Percentiles rank a stretch among this genome's conserved stretches.
Conservation (phyloP, 1,140 invertebrate species). For the Euura lappo region DNA sequence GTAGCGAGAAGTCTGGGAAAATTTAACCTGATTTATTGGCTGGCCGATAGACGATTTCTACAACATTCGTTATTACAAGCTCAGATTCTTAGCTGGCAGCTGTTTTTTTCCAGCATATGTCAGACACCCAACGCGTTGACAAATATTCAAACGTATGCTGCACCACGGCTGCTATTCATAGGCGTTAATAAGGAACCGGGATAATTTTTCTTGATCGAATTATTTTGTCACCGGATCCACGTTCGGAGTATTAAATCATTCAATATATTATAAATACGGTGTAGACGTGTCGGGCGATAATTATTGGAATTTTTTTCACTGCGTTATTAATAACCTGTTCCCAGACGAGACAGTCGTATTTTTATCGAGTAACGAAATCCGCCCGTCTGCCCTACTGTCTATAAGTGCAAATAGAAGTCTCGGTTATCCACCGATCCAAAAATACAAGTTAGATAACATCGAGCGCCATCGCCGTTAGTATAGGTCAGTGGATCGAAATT, state of each 20-base stretch:
- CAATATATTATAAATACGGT: neutral
- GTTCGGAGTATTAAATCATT: neutral
- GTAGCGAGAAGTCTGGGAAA: neutral
- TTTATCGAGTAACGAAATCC: neutral
- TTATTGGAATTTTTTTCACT: no score
- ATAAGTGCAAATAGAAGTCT: conserved; percentile 2
- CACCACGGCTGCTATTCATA: neutral
- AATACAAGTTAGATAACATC: neutral
- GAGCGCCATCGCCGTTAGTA: conserved; percentile 1
- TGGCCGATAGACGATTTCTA: no score
- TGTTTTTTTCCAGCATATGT: neutral
- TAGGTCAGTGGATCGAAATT: neutral
- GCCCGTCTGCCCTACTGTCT: neutral
- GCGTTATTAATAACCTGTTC: no score
- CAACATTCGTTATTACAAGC: no score
- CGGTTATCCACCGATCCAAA: neutral
- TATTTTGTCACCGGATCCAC: neutral
- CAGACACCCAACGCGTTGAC: neutral
- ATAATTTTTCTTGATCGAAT: neutral
- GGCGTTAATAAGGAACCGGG: neutral
- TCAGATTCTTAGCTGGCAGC: no score
- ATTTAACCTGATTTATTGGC: no score
- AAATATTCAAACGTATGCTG: neutral
- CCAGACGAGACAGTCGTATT: neutral
- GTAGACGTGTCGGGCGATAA: no score